These are phyloP conservation scores for Pandemis corylana DNA, from an alignment of 2,888 invertebrate species.

Conservation along the genomic window DNA sequence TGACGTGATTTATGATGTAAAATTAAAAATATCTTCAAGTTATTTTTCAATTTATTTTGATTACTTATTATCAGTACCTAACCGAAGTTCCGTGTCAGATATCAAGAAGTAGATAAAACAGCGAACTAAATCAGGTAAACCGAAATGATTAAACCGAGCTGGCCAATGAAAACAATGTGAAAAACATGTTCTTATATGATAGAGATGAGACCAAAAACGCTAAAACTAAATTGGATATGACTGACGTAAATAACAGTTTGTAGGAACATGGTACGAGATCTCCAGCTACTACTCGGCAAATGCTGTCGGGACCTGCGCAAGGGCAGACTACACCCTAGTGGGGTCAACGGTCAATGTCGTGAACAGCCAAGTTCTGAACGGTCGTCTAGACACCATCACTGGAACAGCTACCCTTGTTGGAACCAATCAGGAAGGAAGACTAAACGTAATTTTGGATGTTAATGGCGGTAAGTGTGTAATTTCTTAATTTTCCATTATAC, in stretches of 20 bases:
- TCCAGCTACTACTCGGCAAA: conserved; percentile 62
- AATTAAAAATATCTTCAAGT: too few species aligned
- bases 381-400: conserved; percentile 53
- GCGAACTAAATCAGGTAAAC: neutral
- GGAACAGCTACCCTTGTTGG: conserved; percentile 68
- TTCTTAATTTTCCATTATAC: neutral
- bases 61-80: too few species aligned
- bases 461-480: conserved; percentile 63
- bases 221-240: neutral
- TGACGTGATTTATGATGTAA: too few species aligned
- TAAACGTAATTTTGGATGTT: conserved; percentile 84
- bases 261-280: conserved; percentile 66
- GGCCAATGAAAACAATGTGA: conserved; percentile 29
- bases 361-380: conserved; percentile 64
- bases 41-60: too few species aligned
- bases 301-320: conserved; percentile 63
- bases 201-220: neutral
- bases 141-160: conserved; percentile 35
- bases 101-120: neutral
- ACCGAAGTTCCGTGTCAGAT: neutral
- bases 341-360: conserved; percentile 52
- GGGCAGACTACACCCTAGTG: conserved; percentile 57
- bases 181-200: conserved; percentile 30
- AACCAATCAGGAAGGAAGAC: conserved; percentile 84
- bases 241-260: conserved; percentile 47